These are phyloP conservation scores for Thera obeliscata DNA, from an alignment of 2,888 invertebrate genomes.

Conservation along the genomic window DNA sequence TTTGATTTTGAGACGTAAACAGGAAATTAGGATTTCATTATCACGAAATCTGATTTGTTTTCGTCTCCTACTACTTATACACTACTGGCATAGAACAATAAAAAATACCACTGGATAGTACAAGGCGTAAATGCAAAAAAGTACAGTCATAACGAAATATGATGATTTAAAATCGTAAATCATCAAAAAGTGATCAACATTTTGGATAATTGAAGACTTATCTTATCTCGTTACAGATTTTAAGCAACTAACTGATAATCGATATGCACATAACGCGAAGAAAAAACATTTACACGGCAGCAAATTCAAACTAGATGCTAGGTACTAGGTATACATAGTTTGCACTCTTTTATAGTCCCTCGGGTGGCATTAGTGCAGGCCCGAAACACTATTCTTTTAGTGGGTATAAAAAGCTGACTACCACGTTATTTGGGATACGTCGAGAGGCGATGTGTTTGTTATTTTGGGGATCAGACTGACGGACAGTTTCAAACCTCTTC, in stretches of 20 bases:
- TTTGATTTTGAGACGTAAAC: slow-evolving; percentile 5
- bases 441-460: slow-evolving; percentile 26
- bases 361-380: slow-evolving; percentile 49
- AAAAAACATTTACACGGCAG: slow-evolving; percentile 50
- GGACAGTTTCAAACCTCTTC: neutral
- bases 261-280: too few relatives aligned
- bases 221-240: too few relatives aligned
- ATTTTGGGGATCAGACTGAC: slow-evolving; percentile 2
- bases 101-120: too few relatives aligned
- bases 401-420: slow-evolving; percentile 38
- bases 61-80: too few relatives aligned
- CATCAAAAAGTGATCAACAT: too few relatives aligned
- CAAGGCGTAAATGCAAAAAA: too few relatives aligned
- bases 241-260: too few relatives aligned
- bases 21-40: slow-evolving; percentile 15
- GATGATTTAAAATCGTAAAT: too few relatives aligned
- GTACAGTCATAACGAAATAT: too few relatives aligned
- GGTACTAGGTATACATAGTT: slow-evolving; percentile 44
- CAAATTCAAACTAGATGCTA: slow-evolving; percentile 63
- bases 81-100: too few relatives aligned
- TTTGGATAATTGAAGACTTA: too few relatives aligned
- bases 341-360: slow-evolving; percentile 55
- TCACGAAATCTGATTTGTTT: slow-evolving; percentile 6
- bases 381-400: slow-evolving; percentile 49
- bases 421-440: slow-evolving; percentile 33